Evolutionary conservation across 2,888 invertebrate genomes (phyloP).

Genomic region (Ypsolopha scabrella): DNA sequence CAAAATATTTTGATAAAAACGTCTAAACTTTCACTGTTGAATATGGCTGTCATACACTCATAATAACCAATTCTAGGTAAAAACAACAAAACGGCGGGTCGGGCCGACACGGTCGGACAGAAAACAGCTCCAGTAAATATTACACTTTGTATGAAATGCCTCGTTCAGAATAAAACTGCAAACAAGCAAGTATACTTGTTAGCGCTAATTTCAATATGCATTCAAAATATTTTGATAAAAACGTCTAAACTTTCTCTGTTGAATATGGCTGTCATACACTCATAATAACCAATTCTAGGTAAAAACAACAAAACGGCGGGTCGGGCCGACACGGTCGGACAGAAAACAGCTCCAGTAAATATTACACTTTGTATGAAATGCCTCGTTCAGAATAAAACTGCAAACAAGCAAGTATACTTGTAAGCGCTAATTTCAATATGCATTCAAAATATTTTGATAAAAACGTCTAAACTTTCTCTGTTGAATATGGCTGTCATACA

Average conservation of each 20-base stretch:
- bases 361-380: slow-evolving; percentile 6
- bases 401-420: no score
- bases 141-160: slow-evolving; percentile 9
- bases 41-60: neutral
- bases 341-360: slow-evolving; percentile 27
- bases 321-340: slow-evolving; percentile 33
- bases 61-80: neutral
- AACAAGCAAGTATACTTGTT: no score
- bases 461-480: no score
- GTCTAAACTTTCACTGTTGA: no score
- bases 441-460: no score
- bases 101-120: slow-evolving; percentile 31
- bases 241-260: no score
- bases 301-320: slow-evolving; percentile 12
- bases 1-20: no score
- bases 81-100: slow-evolving; percentile 16
- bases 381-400: slow-evolving; percentile 15
- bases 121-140: slow-evolving; percentile 25
- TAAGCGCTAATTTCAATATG: no score
- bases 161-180: slow-evolving; percentile 13
- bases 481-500: no score
- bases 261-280: neutral
- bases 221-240: no score
- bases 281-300: neutral
- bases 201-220: no score